Base-by-base conservation (phyloP, 1,140 invertebrate genomes). In the Plutomurus gul region DNA sequence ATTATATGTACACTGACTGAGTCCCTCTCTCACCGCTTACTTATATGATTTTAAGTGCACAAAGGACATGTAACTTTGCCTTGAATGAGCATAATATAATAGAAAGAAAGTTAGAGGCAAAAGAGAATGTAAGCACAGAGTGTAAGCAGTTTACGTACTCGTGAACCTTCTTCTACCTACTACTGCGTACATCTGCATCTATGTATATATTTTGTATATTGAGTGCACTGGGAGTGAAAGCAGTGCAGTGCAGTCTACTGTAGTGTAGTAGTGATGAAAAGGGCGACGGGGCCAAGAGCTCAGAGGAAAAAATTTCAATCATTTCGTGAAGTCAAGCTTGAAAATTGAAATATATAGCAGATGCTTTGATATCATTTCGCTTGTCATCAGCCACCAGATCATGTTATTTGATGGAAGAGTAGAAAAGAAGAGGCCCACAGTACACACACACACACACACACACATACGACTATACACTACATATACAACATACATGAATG, bases 331-430 rank as follows among this genome's bases (percentile, higher is more conserved):
- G 81, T 85, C 81, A 77, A 83, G 84, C 84, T 83, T 85, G 83
- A 85, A 85, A 85, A 85, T 85, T 84, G 84, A 85, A 84, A 85
- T 84, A 84, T 84, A 84, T 84, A 82, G 78, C 83, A 84, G 84
- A 84, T 84, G 84, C 82, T 84, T 84, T 85, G 84, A 85, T 85
- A 84, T 85, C 83, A 85, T 85, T 85, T 85, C 75, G 78, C 81
- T 83, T 85, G 84, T 84, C 84, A 85, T 84, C 84, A 82, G 80
- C 81, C 79, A 78, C 78, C 80, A 81, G 80, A 81, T 85, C 81
- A 84, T 84, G 81, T 85, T 82, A 85, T 85, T 84, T 84, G 78
- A 84, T 82, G 80, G 79, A 77, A 22, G 71, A 46, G 49, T 6
- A 75, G 73, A 76, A 46, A 18, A 36, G 70, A 73, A 65, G 36